phyloP scores from a whole-genome alignment of 2,797 vertebrate species.

The Hybognathus amarus region DNA sequence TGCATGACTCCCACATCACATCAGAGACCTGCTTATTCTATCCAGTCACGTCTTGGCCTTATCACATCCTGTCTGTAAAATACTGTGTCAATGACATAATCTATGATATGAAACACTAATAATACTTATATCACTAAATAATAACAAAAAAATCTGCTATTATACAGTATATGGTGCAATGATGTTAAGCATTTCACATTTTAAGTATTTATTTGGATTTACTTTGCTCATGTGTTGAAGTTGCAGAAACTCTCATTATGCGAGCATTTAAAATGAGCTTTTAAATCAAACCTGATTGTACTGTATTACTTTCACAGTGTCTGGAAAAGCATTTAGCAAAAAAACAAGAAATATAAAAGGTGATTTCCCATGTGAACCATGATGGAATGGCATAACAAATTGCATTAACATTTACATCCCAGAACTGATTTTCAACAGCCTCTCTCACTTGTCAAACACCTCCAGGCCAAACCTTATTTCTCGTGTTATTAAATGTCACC shows the following conservation, averaged over 20 bases:
- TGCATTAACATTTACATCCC: slow-evolving; percentile 12
- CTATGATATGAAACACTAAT: not conserved
- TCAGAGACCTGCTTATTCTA: not conserved
- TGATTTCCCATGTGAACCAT: not conserved
- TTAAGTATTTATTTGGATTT: no score
- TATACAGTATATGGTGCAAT: not conserved
- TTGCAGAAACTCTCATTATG: not conserved
- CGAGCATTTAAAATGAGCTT: not conserved
- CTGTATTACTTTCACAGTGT: not conserved
- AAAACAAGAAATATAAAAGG: not conserved
- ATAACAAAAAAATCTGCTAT: no score
- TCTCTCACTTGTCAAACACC: slow-evolving; percentile 31
- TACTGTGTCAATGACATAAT: not conserved
- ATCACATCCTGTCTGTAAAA: not conserved
- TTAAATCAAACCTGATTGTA: not conserved
- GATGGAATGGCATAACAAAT: not conserved
- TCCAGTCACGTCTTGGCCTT: not conserved
- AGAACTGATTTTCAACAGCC: slow-evolving; percentile 18
- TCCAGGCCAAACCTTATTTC: slow-evolving; percentile 16
- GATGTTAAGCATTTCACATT: no score
- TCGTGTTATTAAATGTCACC: not conserved
- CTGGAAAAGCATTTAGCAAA: not conserved
- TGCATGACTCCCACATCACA: not conserved
- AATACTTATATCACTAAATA: not conserved
- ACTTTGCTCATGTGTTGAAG: no score